Conservation (phyloP, 2,888 invertebrate genomes). For the Agrochola circellaris region DNA sequence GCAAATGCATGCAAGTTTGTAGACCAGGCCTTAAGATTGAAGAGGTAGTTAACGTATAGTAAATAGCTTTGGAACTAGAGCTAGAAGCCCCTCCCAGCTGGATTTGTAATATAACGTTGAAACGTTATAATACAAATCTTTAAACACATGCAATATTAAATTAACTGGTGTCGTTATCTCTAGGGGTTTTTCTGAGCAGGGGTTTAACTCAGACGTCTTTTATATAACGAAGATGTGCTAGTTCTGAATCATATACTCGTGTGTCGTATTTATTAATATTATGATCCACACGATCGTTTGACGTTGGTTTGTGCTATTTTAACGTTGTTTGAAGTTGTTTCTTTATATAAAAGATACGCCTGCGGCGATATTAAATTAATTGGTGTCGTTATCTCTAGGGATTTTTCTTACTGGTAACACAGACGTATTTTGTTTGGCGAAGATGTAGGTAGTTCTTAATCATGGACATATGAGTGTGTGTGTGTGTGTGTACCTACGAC, state of each 20-base stretch:
- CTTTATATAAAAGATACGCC: slow-evolving; percentile 39
- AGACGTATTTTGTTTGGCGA: background rate
- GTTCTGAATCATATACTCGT: background rate
- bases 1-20: background rate
- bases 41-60: background rate
- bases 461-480: too few relatives aligned
- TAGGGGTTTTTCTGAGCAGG: slow-evolving; percentile 17
- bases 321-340: background rate
- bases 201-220: background rate
- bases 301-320: too few relatives aligned
- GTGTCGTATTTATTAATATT: background rate
- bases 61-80: slow-evolving; percentile 14
- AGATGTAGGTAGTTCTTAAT: background rate
- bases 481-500: background rate
- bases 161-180: slow-evolving; percentile 28
- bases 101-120: too few relatives aligned
- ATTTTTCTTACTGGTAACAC: slow-evolving; percentile 10
- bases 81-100: background rate
- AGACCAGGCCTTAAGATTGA: background rate
- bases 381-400: slow-evolving; percentile 10
- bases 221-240: background rate
- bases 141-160: slow-evolving; percentile 41
- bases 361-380: slow-evolving; percentile 40
- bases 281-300: background rate
- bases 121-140: slow-evolving; percentile 49